Evolutionary conservation across 2,888 invertebrate species (phyloP).

Genomic region (Proisotoma minuta): DNA sequence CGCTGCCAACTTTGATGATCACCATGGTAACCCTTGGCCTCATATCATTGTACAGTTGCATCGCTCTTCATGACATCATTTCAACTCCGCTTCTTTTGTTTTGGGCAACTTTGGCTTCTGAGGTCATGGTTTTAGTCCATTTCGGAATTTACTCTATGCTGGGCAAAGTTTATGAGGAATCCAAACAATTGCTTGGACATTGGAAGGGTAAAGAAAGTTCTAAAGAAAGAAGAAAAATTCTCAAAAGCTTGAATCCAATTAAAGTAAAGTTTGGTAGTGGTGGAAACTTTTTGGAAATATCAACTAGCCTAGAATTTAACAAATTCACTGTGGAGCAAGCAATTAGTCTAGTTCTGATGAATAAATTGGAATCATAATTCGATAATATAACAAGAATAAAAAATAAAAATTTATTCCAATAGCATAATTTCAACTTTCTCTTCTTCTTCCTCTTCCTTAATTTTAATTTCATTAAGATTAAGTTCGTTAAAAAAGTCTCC

Average conservation of each 20-base stretch:
- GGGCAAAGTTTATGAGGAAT: background rate
- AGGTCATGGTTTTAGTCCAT: background rate
- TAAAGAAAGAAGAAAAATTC: background rate
- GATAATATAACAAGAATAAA: no score
- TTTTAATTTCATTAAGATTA: background rate
- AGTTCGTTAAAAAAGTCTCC: background rate
- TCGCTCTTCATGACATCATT: background rate
- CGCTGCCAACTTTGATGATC: background rate
- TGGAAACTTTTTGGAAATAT: background rate
- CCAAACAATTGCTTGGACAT: background rate
- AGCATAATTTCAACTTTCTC: background rate
- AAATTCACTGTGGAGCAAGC: background rate
- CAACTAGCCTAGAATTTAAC: background rate
- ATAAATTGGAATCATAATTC: no score
- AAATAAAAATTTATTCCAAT: no score
- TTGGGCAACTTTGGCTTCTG: background rate
- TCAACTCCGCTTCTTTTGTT: background rate
- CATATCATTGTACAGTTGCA: background rate
- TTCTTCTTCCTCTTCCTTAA: background rate
- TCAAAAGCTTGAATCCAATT: background rate
- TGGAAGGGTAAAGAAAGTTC: background rate
- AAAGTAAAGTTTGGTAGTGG: background rate
- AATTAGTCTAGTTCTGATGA: background rate
- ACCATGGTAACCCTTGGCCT: background rate
- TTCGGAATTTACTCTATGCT: background rate